Evolutionary conservation across 2,888 invertebrate species (phyloP).

Genomic region (Cistogaster globosa): DNA sequence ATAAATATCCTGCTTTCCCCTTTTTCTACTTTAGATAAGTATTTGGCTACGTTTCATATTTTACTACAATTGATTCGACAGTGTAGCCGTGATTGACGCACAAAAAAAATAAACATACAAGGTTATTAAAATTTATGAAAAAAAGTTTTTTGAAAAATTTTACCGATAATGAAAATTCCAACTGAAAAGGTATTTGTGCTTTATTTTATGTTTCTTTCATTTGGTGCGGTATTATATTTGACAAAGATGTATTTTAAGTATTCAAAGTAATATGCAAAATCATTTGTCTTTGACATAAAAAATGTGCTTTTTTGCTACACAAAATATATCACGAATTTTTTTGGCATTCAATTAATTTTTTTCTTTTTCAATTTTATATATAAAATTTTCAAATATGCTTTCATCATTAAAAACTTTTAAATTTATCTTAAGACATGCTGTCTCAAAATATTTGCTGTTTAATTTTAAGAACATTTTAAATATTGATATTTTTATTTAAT

Average conservation of each 20-base stretch:
- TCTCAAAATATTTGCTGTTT: background rate
- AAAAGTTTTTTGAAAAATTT: no score
- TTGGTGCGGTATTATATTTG: no score
- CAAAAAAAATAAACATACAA: no score
- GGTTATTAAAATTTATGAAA: no score
- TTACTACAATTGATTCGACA: no score
- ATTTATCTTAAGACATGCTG: slow-evolving; percentile 16
- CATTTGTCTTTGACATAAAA: slow-evolving; percentile 54
- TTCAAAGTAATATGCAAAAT: slow-evolving; percentile 1
- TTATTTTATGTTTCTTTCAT: no score
- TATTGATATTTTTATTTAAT: slow-evolving; percentile 17
- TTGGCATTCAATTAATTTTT: slow-evolving; percentile 34
- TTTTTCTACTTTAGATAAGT: no score
- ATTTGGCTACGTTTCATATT: no score
- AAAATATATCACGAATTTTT: background rate
- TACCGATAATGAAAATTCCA: background rate
- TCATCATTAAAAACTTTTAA: background rate
- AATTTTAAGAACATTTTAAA: background rate
- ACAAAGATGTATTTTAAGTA: no score
- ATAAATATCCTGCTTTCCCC: no score
- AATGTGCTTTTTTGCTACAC: background rate
- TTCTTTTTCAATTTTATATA: background rate
- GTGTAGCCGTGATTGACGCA: no score
- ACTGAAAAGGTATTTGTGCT: background rate
- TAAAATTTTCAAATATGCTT: background rate